phyloP scores from a whole-genome alignment of 2,797 vertebrate genomes.

The Borostomias antarcticus region DNA sequence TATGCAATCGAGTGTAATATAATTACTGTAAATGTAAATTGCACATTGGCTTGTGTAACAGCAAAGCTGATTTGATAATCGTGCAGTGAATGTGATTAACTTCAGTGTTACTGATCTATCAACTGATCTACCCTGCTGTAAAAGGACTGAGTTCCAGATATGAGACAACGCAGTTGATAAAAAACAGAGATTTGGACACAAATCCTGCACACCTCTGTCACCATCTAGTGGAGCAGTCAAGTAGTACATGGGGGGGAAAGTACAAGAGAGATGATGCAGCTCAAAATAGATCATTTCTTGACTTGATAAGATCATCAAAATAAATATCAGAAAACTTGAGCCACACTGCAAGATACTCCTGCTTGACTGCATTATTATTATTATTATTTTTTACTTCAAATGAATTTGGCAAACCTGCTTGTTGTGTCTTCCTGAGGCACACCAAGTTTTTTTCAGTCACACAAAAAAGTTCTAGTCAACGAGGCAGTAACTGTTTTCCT shows the following conservation, averaged over 20 bases:
- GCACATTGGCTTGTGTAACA: neutral
- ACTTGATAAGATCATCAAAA: neutral
- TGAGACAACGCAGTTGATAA: conserved; percentile 14
- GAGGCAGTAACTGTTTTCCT: conserved; percentile 3
- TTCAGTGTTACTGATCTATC: neutral
- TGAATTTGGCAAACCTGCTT: conserved; percentile 39
- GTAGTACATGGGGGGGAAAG: neutral
- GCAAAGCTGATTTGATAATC: neutral
- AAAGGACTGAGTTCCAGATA: neutral
- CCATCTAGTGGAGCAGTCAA: conserved; percentile 14
- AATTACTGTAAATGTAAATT: neutral
- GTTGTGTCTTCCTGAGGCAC: neutral
- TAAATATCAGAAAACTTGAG: neutral
- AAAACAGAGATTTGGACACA: neutral
- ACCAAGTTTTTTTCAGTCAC: conserved; percentile 16
- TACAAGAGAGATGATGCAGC: neutral
- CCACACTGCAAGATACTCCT: neutral
- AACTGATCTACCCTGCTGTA: neutral
- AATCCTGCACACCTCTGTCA: neutral
- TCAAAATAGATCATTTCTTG: neutral
- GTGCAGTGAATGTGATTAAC: neutral
- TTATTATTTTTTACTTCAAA: too few species aligned
- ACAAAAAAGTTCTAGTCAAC: conserved; percentile 20
- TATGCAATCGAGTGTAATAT: neutral
- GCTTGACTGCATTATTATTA: too few species aligned